Conservation (phyloP, 2,113 vertebrate genomes). For the Tamias sibiricus region DNA sequence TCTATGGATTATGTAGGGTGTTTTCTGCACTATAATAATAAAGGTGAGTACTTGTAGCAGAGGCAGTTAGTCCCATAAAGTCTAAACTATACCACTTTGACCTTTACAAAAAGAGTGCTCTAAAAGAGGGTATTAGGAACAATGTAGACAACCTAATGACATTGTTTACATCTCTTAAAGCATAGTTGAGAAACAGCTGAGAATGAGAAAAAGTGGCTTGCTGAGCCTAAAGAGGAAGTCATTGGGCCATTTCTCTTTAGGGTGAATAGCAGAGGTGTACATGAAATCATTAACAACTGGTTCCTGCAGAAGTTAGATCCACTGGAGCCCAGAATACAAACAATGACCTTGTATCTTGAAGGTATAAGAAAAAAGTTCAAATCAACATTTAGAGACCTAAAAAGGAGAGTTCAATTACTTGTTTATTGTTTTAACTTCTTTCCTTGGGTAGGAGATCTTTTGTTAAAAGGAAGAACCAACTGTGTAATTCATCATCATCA, state of each 20-base stretch:
- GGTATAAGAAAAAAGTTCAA: background rate
- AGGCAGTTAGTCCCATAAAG: background rate
- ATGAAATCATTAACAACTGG: conserved; percentile 1
- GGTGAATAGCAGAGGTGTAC: background rate
- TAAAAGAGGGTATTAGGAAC: background rate
- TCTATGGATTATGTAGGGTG: background rate
- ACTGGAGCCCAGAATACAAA: background rate
- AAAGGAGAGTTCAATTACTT: background rate
- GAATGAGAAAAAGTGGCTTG: background rate
- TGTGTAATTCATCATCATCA: background rate
- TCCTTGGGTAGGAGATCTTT: conserved; percentile 12
- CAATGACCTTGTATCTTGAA: background rate
- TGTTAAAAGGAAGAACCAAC: background rate
- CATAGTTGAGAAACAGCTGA: background rate
- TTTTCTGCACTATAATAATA: background rate
- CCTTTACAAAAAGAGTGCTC: background rate
- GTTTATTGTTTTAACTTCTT: conserved; percentile 31
- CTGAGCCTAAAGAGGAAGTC: background rate
- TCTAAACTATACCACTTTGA: background rate
- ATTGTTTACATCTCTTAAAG: background rate
- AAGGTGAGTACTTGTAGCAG: background rate
- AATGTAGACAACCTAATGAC: background rate
- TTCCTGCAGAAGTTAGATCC: background rate
- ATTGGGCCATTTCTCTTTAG: background rate
- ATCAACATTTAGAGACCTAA: conserved; percentile 30